A percentile compares a stretch with the other conserved stretches of the same genome.
Conservation (phyloP, 2,888 invertebrate genomes). For the Brachyptera risi region DNA sequence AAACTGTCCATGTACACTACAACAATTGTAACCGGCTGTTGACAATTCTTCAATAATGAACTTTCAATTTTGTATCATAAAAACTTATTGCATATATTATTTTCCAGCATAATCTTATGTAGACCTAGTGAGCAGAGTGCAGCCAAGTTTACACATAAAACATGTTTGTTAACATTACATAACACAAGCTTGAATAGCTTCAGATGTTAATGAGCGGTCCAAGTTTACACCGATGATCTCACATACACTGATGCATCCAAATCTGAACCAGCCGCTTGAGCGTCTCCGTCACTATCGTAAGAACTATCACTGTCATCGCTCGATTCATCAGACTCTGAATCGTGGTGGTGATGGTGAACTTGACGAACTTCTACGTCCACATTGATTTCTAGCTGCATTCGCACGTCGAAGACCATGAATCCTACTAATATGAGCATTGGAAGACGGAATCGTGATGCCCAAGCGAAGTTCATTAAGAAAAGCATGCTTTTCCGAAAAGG, state of each 20-base stretch:
- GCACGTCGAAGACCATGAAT: constrained; percentile 62
- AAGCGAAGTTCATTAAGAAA: constrained; percentile 66
- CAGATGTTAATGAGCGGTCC: neutral
- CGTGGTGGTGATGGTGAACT: neutral
- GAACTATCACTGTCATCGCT: neutral
- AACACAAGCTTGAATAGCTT: neutral
- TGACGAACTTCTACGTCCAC: constrained; percentile 44
- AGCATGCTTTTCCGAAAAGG: constrained; percentile 49
- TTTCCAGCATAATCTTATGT: too few species aligned
- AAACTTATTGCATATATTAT: too few species aligned
- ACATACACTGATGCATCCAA: constrained; percentile 10
- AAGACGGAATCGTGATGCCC: constrained; percentile 63
- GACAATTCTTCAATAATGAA: too few species aligned
- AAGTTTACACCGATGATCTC: neutral
- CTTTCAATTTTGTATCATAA: too few species aligned
- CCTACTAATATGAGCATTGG: constrained; percentile 62
- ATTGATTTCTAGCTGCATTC: constrained; percentile 64
- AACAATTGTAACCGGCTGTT: too few species aligned
- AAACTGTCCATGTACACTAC: too few species aligned
- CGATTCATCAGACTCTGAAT: neutral
- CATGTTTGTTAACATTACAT: too few species aligned
- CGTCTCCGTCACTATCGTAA: too few species aligned
- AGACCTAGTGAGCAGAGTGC: too few species aligned
- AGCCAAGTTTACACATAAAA: too few species aligned
- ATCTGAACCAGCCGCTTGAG: too few species aligned